Base-by-base conservation (phyloP, 1,140 invertebrate genomes). In the Prorops nasuta region DNA sequence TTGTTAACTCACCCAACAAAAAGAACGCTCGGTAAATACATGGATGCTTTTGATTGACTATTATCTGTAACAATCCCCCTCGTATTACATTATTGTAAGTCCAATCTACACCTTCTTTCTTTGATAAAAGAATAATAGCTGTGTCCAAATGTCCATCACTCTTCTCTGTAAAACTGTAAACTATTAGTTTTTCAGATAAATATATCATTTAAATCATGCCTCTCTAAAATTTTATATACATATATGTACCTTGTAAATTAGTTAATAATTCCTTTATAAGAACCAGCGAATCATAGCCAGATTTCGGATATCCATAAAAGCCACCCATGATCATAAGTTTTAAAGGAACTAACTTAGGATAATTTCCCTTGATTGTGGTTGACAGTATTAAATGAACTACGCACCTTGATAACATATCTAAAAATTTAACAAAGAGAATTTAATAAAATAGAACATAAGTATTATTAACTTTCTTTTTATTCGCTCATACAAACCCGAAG, bases 61-160 rank as follows among this genome's bases (percentile, higher is more conserved):
- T 71, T 41, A 76, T 67, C 12, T 63, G 46, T 31, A 71, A 54
- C 18, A 78, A 36, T 43, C 50, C 50, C 1, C 49, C 45, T n/a
- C 55, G 12, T 36, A 77, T 44, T 19, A 78, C 59, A 51, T 77
- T 63, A 2, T 67, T 53, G 20, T 65, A 56, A 0, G 64, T 41
- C 73, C 71, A 77, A 1, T 18, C 15, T 0, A 47, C 9, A 2
- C 66, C 68, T 54, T 69, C 41, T 46, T 51, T 65, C 43, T 78
- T 78, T 1, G 69, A 51, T 2, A 78, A 4, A 8, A 77, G 52
- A 35, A 72, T 55, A 32, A 77, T 51, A 6, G 63, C 64, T 1
- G 60, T 62, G 20, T 68, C 42, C n/a, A 64, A 4, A 15, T 59
- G 42, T 20, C 41, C 22, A 20, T 46, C 2, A 31, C 55, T 48